Evolutionary conservation across 2,113 vertebrate species (phyloP).

Genomic region (Ptilonorhynchus violaceus): DNA sequence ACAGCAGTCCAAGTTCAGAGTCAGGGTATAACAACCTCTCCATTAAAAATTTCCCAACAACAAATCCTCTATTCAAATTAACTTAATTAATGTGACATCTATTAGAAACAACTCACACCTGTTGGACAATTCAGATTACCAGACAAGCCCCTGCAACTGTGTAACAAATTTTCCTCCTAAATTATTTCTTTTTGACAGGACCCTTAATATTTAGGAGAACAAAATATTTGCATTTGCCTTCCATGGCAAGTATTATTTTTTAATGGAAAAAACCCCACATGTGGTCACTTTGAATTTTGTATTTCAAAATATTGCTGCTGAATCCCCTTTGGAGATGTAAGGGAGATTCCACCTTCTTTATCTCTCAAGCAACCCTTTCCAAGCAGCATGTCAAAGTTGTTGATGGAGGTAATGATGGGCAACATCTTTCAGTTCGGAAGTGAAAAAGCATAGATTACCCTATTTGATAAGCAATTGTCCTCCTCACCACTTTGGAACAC

Average conservation of each 20-base stretch:
- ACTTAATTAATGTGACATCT: background rate
- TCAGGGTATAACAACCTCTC: background rate
- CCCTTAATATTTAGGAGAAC: background rate
- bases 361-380: background rate
- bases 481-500: background rate
- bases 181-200: background rate
- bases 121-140: background rate
- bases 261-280: background rate
- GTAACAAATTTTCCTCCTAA: background rate
- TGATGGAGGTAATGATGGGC: rapidly evolving
- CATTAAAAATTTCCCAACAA: background rate
- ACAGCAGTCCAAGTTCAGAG: background rate
- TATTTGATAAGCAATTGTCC: background rate
- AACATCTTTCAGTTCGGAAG: background rate
- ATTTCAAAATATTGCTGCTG: background rate
- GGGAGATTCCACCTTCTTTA: background rate
- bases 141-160: background rate
- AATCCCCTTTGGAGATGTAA: background rate
- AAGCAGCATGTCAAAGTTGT: background rate
- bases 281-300: background rate
- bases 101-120: background rate
- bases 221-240: background rate
- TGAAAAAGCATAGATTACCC: background rate
- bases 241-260: background rate
- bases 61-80: background rate